Evolutionary conservation across 2,888 invertebrate species (phyloP), one percentile per base, ranked within the genome.

Genomic region (Rapana venosa): DNA sequence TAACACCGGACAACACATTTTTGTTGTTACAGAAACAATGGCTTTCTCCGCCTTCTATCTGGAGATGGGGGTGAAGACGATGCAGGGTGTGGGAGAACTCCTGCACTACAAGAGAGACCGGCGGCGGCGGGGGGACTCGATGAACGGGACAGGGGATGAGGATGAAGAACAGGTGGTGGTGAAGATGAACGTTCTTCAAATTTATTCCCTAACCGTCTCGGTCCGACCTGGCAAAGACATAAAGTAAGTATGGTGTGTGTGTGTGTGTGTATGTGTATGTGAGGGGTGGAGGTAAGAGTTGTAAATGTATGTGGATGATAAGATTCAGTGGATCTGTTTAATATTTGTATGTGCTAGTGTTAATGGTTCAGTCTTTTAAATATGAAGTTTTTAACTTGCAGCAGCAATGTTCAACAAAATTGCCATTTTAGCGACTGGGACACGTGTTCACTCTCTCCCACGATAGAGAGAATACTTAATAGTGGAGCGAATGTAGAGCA

Each of bases 31-130:
- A 47, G 47, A 47, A 47, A 47, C 8, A 8, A 5, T 8, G 47
- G 8, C 2, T 2, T 5, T 5, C 8, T 47, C 47, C 77, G 77
- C 77, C 35, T 79, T 79, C 77, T 79, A 79, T 32, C 32, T 79
- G 32, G 77, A 79, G 32, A 8, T 79, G 77, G 77, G 32, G 1
- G 4, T 79, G 0, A 32, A 32, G 32, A 32, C 32, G 17, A 32
- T 79, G 77, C 77, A 79, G 77, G 77, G 77, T 2, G 47, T 8
- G 32, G 77, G 77, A 32, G 77, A 79, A 5, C 32, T 30, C 2
- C 77, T 79, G 32, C 32, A 79, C 77, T 79, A 79, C 77, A 79
- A 79, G 77, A 79, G 77, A 17, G 77, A 79, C 15, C 32, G 77
- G 8, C 32, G 32, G 17, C 32, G 26, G 13, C 32, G 77, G 77